Evolutionary conservation across 2,113 vertebrate genomes (phyloP).

Genomic region (Osmerus eperlanus): DNA sequence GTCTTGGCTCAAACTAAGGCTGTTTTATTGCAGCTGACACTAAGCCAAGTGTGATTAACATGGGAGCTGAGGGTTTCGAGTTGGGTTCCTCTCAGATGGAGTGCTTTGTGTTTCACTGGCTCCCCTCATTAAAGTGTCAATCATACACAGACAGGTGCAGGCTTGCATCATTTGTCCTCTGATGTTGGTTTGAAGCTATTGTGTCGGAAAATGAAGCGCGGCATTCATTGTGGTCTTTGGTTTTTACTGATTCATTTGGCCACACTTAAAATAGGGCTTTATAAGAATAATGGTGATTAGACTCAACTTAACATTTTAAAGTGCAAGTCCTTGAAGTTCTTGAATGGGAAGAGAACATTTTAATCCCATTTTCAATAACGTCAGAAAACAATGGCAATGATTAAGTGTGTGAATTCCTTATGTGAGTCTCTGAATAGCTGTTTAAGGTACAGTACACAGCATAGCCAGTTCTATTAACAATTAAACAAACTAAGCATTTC

Average conservation of each 20-base stretch:
- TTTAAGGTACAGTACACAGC: constrained; percentile 16
- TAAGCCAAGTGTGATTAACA: constrained; percentile 13
- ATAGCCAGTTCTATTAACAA: constrained; percentile 1
- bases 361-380: constrained; percentile 23
- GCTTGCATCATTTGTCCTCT: constrained; percentile 32
- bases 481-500: not conserved
- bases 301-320: constrained; percentile 16
- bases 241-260: constrained; percentile 28
- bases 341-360: constrained; percentile 15
- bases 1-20: not conserved
- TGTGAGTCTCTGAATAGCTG: not conserved
- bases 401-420: constrained; percentile 20
- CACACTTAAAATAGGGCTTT: constrained; percentile 5
- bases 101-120: constrained; percentile 1
- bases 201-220: constrained; percentile 7
- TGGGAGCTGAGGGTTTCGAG: constrained; percentile 1
- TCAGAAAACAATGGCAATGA: constrained; percentile 40
- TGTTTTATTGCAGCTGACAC: constrained; percentile 20
- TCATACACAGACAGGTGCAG: constrained; percentile 28
- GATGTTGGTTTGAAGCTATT: constrained; percentile 12
- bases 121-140: constrained; percentile 36
- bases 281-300: constrained; percentile 34
- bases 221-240: constrained; percentile 5
- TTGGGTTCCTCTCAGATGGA: constrained; percentile 4
- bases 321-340: constrained; percentile 39